Evolutionary conservation across 2,888 invertebrate genomes (phyloP).

Genomic region (Cryptophagus acutangulus): DNA sequence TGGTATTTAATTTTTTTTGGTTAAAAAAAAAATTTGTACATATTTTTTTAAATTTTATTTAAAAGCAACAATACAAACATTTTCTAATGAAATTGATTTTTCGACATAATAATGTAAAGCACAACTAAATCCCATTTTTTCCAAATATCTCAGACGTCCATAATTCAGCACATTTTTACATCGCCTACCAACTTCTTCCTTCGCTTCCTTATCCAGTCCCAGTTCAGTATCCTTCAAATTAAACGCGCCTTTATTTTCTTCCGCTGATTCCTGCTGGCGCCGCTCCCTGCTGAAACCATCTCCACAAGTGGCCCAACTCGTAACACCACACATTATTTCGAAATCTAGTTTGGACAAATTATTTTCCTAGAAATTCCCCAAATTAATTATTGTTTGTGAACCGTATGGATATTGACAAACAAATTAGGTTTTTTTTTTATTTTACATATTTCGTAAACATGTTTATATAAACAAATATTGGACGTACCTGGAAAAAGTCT

Average conservation of each 20-base stretch:
- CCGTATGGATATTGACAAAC: background rate
- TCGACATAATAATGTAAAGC: conserved; percentile 63
- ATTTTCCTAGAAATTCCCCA: conserved; percentile 48
- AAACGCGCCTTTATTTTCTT: conserved; percentile 6
- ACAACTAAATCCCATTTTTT: conserved; percentile 55
- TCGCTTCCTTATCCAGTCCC: conserved; percentile 47
- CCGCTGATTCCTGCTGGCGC: conserved; percentile 26
- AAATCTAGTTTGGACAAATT: conserved; percentile 62
- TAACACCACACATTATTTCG: conserved; percentile 70
- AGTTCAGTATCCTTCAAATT: conserved; percentile 36
- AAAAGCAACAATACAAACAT: conserved; percentile 69
- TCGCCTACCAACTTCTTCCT: conserved; percentile 62
- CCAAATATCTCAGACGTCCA: conserved; percentile 63
- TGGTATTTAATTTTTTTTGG: too few relatives aligned
- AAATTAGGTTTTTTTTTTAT: conserved; percentile 4
- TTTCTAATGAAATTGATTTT: conserved; percentile 65
- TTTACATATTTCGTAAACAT: too few relatives aligned
- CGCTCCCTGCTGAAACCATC: conserved; percentile 56
- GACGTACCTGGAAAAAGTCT: conserved; percentile 52
- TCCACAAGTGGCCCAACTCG: conserved; percentile 89
- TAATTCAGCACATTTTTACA: conserved; percentile 76
- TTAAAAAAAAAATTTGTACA: background rate
- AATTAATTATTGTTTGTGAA: conserved; percentile 6
- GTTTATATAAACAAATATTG: conserved; percentile 21
- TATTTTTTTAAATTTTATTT: conserved; percentile 1